These are phyloP conservation scores for Gambusia affinis DNA, from an alignment of 2,113 vertebrate species.

Conservation along the genomic window DNA sequence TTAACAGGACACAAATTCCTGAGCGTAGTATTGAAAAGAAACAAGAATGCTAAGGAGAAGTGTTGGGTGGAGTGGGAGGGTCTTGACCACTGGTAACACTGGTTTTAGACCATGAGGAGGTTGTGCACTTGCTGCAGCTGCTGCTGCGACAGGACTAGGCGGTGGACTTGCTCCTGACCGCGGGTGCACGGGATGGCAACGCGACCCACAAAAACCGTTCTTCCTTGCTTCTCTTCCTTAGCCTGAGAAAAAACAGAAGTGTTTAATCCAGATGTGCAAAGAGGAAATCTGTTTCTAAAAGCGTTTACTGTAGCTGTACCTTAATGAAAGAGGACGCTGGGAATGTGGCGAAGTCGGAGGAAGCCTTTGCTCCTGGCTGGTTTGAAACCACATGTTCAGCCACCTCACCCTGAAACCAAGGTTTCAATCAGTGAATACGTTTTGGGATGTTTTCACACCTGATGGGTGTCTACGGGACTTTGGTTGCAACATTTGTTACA, in stretches of 20 bases:
- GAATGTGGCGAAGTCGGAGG: slow-evolving; percentile 88
- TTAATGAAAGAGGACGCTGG: slow-evolving; percentile 88
- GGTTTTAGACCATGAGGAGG: slow-evolving; percentile 80
- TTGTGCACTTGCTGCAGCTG: slow-evolving; percentile 86
- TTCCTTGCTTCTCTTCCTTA: slow-evolving; percentile 82
- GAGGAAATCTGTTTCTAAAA: not conserved
- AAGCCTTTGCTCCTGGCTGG: slow-evolving; percentile 83
- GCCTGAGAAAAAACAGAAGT: slow-evolving; percentile 74
- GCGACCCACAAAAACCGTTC: slow-evolving; percentile 83
- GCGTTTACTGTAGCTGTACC: slow-evolving; percentile 68
- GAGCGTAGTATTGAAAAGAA: slow-evolving; percentile 27
- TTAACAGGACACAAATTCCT: slow-evolving; percentile 42
- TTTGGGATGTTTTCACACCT: not conserved
- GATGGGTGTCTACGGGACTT: no score
- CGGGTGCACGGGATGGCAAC: slow-evolving; percentile 86
- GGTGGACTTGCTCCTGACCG: slow-evolving; percentile 86
- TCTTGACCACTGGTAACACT: not conserved
- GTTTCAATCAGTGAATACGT: accelerated
- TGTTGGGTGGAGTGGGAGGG: slow-evolving; percentile 8
- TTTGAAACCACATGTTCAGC: slow-evolving; percentile 84
- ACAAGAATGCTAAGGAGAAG: slow-evolving; percentile 30
- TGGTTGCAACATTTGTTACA: no score
- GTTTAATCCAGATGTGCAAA: not conserved
- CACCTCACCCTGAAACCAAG: slow-evolving; percentile 84
- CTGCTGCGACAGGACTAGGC: slow-evolving; percentile 85